Percentiles rank a stretch among this genome's conserved stretches.
phyloP scores from a whole-genome alignment of 2,797 vertebrate genomes.

The Pseudochirops cupreus region DNA sequence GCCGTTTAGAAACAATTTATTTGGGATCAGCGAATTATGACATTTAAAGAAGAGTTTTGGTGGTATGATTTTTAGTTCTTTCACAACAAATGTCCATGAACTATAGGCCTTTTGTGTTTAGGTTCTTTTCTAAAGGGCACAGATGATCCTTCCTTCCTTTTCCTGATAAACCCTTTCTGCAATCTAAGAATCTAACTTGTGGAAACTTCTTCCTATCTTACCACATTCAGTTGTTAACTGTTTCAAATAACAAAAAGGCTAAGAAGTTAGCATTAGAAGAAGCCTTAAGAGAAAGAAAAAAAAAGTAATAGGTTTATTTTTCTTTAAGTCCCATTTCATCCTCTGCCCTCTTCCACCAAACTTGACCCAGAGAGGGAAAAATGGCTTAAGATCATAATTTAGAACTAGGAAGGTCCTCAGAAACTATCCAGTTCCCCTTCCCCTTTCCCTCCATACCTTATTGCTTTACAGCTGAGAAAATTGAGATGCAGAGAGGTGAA shows the following conservation, averaged over 20 bases:
- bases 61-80: neutral
- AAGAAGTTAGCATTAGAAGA: conserved; percentile 12
- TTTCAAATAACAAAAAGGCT: conserved; percentile 41
- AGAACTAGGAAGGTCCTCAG: neutral
- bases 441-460: neutral
- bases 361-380: neutral
- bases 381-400: neutral
- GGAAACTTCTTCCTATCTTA: neutral
- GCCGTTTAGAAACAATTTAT: neutral
- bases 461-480: neutral
- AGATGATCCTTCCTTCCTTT: neutral
- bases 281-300: neutral
- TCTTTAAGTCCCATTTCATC: neutral
- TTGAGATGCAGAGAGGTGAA: neutral
- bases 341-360: neutral
- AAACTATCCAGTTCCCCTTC: neutral
- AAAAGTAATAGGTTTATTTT: neutral
- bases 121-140: neutral
- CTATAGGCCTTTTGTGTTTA: neutral
- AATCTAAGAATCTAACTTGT: neutral
- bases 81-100: neutral
- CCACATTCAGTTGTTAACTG: neutral
- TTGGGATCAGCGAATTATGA: neutral
- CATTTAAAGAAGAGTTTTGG: neutral
- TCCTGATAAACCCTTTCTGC: neutral